Conservation (phyloP, 2,797 vertebrate species). For the Tapera naevia region DNA sequence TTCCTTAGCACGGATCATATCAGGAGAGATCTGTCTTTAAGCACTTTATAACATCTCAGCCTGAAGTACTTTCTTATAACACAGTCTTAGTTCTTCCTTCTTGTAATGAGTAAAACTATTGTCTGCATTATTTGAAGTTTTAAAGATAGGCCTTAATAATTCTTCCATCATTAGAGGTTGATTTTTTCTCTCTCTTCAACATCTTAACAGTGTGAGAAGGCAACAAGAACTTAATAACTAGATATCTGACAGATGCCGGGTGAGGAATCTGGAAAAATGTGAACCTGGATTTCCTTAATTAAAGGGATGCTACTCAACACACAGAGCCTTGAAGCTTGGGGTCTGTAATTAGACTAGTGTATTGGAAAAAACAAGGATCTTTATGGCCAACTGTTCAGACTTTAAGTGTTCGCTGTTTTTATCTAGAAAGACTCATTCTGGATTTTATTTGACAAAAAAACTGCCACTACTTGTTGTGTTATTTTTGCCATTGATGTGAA, state of each 20-base stretch:
- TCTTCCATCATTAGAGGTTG: background rate
- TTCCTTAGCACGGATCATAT: background rate
- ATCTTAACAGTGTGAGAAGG: background rate
- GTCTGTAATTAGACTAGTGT: background rate
- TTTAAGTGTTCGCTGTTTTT: background rate
- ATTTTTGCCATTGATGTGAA: constrained; percentile 5
- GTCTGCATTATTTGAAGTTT: background rate
- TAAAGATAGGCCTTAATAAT: background rate
- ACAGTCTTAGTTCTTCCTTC: background rate
- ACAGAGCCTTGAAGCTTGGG: background rate
- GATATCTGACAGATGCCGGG: background rate
- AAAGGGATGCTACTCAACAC: background rate
- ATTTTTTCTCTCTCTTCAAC: background rate
- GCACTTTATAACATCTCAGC: background rate
- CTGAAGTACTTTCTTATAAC: background rate
- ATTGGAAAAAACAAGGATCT: background rate
- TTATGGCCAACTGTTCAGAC: background rate
- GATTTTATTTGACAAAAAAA: constrained; percentile 14
- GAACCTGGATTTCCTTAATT: background rate
- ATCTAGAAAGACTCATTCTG: background rate
- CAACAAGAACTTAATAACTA: background rate
- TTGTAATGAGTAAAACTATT: background rate
- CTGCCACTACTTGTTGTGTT: background rate
- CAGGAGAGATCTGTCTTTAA: background rate
- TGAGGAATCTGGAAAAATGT: background rate